Evolutionary conservation across 2,113 vertebrate genomes (phyloP).

Genomic region (Chrysochloris asiatica): DNA sequence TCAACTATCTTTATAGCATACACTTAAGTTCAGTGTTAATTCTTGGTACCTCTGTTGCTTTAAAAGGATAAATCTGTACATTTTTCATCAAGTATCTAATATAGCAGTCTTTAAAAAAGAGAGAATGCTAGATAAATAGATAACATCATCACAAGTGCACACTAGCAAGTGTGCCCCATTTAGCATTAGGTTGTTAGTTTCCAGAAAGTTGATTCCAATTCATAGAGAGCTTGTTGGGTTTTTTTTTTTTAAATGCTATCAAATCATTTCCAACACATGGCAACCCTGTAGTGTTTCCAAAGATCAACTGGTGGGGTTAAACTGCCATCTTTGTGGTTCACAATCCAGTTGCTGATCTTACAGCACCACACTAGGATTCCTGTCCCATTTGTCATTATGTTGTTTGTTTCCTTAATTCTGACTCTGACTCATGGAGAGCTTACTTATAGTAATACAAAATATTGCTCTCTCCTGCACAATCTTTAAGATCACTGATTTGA

Average conservation of each 20-base stretch:
- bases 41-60: background rate
- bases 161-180: background rate
- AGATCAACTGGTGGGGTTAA: too few relatives aligned
- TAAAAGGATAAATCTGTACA: background rate
- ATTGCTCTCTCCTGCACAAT: background rate
- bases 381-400: background rate
- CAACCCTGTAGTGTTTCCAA: too few relatives aligned
- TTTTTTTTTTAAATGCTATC: too few relatives aligned
- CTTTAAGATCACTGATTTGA: background rate
- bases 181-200: background rate
- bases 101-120: background rate
- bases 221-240: background rate
- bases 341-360: too few relatives aligned
- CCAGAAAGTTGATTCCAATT: background rate
- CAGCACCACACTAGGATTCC: background rate
- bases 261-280: too few relatives aligned
- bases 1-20: background rate
- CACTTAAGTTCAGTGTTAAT: background rate
- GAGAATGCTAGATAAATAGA: background rate
- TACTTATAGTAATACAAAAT: background rate
- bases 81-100: conserved; percentile 7
- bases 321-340: too few relatives aligned
- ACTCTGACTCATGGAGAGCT: background rate
- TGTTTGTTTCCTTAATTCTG: background rate
- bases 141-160: background rate